Evolutionary conservation across 2,113 vertebrate species (phyloP).

Genomic region (Numida meleagris): DNA sequence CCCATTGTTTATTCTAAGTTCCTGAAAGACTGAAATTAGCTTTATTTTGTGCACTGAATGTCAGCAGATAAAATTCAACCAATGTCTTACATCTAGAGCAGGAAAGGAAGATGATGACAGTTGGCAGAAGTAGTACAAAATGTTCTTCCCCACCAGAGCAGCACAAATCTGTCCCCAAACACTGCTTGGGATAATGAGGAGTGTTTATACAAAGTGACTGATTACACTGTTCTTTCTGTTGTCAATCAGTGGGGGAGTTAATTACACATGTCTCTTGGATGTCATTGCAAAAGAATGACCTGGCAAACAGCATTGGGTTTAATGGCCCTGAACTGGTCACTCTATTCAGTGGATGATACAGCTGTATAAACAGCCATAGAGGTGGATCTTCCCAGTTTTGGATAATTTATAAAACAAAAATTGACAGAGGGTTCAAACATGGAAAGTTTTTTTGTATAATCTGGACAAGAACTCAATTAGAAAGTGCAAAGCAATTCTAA

Average conservation of each 20-base stretch:
- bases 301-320: slow-evolving; percentile 13
- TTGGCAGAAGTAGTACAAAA: neutral
- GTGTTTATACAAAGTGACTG: slow-evolving; percentile 42
- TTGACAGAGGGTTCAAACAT: neutral
- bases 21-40: neutral
- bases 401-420: slow-evolving; percentile 10
- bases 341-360: slow-evolving; percentile 14
- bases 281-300: slow-evolving; percentile 29
- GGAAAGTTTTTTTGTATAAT: slow-evolving; percentile 24
- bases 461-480: neutral
- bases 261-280: slow-evolving; percentile 25
- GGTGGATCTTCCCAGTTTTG: neutral
- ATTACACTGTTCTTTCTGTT: slow-evolving; percentile 39
- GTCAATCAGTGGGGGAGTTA: slow-evolving; percentile 54
- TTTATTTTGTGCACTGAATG: neutral
- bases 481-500: neutral
- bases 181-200: neutral
- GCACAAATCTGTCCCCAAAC: slow-evolving; percentile 2
- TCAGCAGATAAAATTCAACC: slow-evolving; percentile 14
- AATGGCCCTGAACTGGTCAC: slow-evolving; percentile 37
- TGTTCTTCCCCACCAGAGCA: neutral
- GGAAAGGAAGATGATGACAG: neutral
- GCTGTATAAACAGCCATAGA: neutral
- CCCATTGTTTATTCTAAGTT: neutral
- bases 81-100: neutral